Evolutionary conservation across 2,888 invertebrate species (phyloP), one percentile per base, ranked within the genome.

Genomic region (Lagria hirta): DNA sequence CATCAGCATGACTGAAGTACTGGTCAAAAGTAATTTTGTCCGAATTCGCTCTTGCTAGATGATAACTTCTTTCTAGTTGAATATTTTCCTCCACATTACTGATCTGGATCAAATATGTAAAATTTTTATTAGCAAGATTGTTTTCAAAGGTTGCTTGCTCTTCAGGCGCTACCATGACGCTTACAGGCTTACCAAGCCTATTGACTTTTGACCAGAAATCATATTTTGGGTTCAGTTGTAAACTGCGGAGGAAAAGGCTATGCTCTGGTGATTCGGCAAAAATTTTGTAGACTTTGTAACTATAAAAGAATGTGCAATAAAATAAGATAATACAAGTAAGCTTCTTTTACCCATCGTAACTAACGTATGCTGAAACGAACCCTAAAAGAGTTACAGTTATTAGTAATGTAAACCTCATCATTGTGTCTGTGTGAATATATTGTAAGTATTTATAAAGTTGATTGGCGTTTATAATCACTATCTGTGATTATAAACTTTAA

Each of bases 21-120:
- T 71, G 72, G 2, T 72, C 71, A 36, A 77, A 56, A 27, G 58
- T 56, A 23, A 63, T 69, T 3, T 64, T n/a, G n/a, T 17, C 62
- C 66, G 7, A 21, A 12, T 27, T 22, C 12, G 8, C 10, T n/a
- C 16, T 23, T 16, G 24, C 2, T 21, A 8, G 18, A 22, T 45
- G 38, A 13, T 26, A 16, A 3, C 13, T 3, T 35, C 11, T 34
- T 34, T 46, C 41, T 4, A 11, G 14, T 7, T 42, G 10, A 22
- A 47, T n/a, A n/a, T n/a, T n/a, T n/a, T n/a, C n/a, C n/a, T 75
- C 73, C 0, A 79, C 71, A 60, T 81, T 69, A 2, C 73, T 66
- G 13, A 72, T 60, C 34, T 74, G 70, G 2, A 78, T 58, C 22
- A 60, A 63, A 54, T 73, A 73, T 0, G 55, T 26, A 24, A 81